Evolutionary conservation across 2,888 invertebrate species (phyloP), one percentile per base, ranked within the genome.

Genomic region (Panorpa germanica): DNA sequence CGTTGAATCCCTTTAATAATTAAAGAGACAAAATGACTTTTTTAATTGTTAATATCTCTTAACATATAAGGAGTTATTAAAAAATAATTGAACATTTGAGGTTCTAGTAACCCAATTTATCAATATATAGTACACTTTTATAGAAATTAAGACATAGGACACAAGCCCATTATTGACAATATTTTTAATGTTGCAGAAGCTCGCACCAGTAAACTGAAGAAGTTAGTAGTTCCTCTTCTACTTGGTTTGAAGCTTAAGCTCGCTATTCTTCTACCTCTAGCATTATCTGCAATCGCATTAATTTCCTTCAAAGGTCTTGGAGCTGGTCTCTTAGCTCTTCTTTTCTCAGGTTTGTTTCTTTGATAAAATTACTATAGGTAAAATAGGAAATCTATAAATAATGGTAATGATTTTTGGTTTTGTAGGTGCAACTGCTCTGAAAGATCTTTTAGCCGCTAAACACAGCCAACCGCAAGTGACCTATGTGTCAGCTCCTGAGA

Each of bases 271-370:
- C 46, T 72, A 29, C 70, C 71, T 17, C 56, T 69, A 15, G 46
- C 69, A 25, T 55, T 73, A 37, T 61, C 65, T 14, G 45, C 63
- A 33, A 59, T 73, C 25, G 65, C 65, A n/a, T 49, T 71, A 35
- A 57, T 72, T 28, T 66, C 71, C 6, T 59, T 72, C 41, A 72
- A 70, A 49, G 70, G 69, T 31, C 53, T 73, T 31, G 67, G 65
- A 34, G 61, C 65, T 17, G 67, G 71, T 28, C 44, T 69, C 25
- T 53, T 67, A 37, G 68, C 72, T 16, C 52, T 73, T 36, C 50
- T 68, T 20, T 52, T 73, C 21, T 64, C 70, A 14, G 66, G 64
- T 56, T 41, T 45, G 6, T 13, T 21, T 17, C 8, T 23, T 8
- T n/a, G 45, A 23, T 25, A 13, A 25, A 29, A 29, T 17, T 9